Percentiles rank a stretch among this genome's conserved stretches.
phyloP scores from a whole-genome alignment of 2,113 vertebrate genomes.

The Protobothrops mucrosquamatus region DNA sequence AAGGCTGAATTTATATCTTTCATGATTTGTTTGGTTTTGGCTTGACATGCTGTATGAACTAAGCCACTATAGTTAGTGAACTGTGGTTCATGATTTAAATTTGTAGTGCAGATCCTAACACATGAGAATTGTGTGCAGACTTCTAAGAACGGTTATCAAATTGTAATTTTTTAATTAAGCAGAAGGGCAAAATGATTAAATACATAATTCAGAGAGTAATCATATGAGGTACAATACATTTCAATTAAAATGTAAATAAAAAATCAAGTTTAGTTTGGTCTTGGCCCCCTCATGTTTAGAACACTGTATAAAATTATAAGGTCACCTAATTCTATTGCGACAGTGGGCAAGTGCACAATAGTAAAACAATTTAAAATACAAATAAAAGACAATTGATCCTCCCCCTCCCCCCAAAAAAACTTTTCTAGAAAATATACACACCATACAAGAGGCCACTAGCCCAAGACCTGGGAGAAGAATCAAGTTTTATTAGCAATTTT shows the following conservation, averaged over 20 bases:
- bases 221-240: neutral
- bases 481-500: neutral
- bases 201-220: neutral
- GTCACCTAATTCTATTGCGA: neutral
- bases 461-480: neutral
- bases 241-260: neutral
- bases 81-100: neutral
- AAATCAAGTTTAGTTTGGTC: neutral
- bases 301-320: neutral
- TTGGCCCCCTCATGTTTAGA: neutral
- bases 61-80: neutral
- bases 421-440: neutral
- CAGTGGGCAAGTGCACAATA: too few species aligned
- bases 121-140: neutral
- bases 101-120: neutral
- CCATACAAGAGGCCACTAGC: neutral
- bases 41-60: neutral
- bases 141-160: neutral
- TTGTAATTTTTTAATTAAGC: neutral
- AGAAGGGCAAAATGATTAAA: neutral
- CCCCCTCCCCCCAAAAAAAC: neutral
- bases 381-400: neutral
- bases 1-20: neutral
- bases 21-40: neutral
- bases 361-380: neutral